phyloP scores from a whole-genome alignment of 2,113 vertebrate genomes.

The Gadus chalcogrammus region DNA sequence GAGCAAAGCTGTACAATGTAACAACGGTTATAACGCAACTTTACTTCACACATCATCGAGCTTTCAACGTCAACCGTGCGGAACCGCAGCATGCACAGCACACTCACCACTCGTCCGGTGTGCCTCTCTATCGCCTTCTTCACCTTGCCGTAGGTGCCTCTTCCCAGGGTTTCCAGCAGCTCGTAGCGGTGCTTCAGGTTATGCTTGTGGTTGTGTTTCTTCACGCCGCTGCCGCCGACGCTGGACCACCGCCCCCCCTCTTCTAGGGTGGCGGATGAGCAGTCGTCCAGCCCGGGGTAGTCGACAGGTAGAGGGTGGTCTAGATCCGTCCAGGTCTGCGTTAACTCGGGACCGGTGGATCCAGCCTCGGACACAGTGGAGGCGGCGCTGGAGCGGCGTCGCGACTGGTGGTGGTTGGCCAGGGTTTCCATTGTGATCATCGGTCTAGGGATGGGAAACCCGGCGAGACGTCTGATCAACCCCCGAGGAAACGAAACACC shows the following conservation, averaged over 20 bases:
- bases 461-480: no score
- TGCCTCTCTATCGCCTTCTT: slow-evolving; percentile 84
- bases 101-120: slow-evolving; percentile 85
- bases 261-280: not conserved
- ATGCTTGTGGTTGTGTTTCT: slow-evolving; percentile 79
- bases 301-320: slow-evolving; percentile 12
- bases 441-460: not conserved
- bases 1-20: no score
- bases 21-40: no score
- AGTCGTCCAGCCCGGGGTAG: not conserved
- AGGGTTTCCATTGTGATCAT: slow-evolving; percentile 2
- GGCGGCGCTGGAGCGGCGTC: slow-evolving; percentile 7
- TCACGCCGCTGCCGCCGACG: slow-evolving; percentile 53
- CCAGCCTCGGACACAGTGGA: no score
- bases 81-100: slow-evolving; percentile 4
- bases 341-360: not conserved
- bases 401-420: not conserved
- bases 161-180: slow-evolving; percentile 84
- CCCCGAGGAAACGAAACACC: no score
- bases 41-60: no score
- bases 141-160: slow-evolving; percentile 88
- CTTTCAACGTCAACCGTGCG: no score
- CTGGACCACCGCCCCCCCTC: no score
- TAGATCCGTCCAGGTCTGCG: not conserved
- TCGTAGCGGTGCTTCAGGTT: slow-evolving; percentile 90